phyloP scores from a whole-genome alignment of 2,113 vertebrate genomes.

The Talpa occidentalis region DNA sequence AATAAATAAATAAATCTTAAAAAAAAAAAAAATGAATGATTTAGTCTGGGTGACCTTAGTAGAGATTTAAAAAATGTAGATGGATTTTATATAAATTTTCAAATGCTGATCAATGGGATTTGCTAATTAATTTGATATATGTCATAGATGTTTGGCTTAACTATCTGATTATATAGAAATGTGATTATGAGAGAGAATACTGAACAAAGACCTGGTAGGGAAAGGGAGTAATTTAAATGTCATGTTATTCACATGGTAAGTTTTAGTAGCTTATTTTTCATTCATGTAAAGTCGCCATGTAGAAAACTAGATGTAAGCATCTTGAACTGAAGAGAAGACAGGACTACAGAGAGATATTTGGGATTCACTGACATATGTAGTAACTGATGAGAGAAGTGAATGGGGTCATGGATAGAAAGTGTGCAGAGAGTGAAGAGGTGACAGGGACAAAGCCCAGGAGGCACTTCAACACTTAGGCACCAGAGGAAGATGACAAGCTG shows the following conservation, averaged over 20 bases:
- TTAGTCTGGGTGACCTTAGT: neutral
- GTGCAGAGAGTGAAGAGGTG: neutral
- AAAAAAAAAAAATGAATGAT: no score
- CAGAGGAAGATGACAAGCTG: neutral
- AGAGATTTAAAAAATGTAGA: neutral
- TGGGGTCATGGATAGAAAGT: neutral
- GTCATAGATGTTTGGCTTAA: neutral
- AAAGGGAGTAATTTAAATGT: neutral
- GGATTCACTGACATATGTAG: neutral
- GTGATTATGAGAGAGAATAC: neutral
- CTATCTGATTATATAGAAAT: neutral
- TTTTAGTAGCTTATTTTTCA: neutral
- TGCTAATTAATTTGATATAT: neutral
- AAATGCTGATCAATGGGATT: neutral
- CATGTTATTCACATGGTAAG: neutral
- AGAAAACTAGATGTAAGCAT: neutral
- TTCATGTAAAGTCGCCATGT: neutral
- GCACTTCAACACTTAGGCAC: neutral
- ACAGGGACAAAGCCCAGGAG: neutral
- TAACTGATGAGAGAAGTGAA: neutral
- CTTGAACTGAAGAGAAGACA: neutral
- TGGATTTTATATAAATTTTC: neutral
- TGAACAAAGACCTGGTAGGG: neutral
- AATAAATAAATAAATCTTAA: no score
- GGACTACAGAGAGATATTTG: neutral